phyloP scores from a whole-genome alignment of 2,888 invertebrate species.

The Tenodera sinensis region DNA sequence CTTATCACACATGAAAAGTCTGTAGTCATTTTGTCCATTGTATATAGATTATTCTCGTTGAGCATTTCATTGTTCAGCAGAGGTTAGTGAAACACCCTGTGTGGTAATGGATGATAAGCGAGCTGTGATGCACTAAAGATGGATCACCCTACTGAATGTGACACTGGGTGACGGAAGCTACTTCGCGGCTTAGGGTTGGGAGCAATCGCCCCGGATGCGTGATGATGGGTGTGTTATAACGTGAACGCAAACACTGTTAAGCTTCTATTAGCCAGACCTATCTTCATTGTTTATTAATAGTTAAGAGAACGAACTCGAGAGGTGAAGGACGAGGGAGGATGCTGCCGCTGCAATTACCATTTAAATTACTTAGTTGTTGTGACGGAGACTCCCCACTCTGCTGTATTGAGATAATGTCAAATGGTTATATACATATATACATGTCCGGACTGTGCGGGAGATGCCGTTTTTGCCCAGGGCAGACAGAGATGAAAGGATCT shows the following conservation, averaged over 20 bases:
- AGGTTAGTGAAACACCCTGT: not conserved
- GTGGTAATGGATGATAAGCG: not conserved
- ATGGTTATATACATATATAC: not conserved
- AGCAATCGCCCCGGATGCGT: not conserved
- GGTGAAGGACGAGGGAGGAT: not conserved
- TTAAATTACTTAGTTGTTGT: constrained; percentile 28
- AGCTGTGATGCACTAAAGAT: not conserved
- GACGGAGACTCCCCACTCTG: constrained; percentile 2
- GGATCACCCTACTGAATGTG: not conserved
- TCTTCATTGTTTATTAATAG: constrained; percentile 24
- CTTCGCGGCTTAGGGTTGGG: not conserved
- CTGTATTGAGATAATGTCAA: constrained; percentile 26
- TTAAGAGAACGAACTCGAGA: not conserved
- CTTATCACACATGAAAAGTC: no score
- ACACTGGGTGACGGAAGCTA: not conserved
- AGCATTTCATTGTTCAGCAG: no score
- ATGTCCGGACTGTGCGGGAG: not conserved
- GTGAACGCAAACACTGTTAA: constrained; percentile 18
- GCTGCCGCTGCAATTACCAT: constrained; percentile 24
- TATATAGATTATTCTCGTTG: no score
- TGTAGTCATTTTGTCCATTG: no score
- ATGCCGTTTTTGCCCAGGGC: not conserved
- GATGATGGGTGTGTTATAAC: constrained; percentile 15
- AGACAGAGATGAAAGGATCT: not conserved
- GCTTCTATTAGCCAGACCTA: constrained; percentile 16